Conservation (phyloP, 2,797 vertebrate genomes). For the Eurystomus glaucurus region DNA sequence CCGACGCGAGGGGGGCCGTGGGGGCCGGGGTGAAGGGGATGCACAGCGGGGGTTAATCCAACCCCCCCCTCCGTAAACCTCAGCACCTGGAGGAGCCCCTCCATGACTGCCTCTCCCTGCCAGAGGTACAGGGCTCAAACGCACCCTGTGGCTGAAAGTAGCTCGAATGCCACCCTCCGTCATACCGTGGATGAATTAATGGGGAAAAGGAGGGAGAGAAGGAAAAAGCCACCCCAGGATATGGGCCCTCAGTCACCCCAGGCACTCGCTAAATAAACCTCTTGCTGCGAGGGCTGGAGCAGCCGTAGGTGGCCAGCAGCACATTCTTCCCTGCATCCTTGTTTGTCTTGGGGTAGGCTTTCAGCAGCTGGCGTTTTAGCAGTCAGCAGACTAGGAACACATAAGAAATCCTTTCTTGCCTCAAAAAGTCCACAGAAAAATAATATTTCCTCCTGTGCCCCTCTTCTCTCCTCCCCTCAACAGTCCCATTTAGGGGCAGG, state of each 20-base stretch:
- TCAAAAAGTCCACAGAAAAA: background rate
- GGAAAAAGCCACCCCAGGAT: background rate
- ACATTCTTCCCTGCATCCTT: background rate
- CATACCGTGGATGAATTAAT: background rate
- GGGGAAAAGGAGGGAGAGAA: background rate
- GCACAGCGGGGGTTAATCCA: slow-evolving; percentile 91
- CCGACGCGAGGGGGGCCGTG: slow-evolving; percentile 82
- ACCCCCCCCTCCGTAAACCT: slow-evolving; percentile 88
- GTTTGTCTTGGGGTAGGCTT: slow-evolving; percentile 28
- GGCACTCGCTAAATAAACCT: background rate
- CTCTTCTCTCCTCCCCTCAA: background rate
- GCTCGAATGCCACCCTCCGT: background rate
- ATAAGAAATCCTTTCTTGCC: background rate
- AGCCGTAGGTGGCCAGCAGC: background rate
- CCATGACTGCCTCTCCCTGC: slow-evolving; percentile 53
- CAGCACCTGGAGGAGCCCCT: slow-evolving; percentile 89
- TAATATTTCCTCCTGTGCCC: background rate
- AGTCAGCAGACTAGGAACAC: background rate
- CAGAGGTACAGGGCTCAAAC: slow-evolving; percentile 2
- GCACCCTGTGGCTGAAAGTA: background rate
- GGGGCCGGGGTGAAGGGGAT: slow-evolving; percentile 79
- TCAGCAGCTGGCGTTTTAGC: background rate
- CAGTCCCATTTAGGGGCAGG: background rate
- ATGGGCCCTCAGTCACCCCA: background rate
- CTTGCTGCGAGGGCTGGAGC: background rate